Conservation (phyloP, 2,797 vertebrate species). For the Sebastes ruberrimus region DNA sequence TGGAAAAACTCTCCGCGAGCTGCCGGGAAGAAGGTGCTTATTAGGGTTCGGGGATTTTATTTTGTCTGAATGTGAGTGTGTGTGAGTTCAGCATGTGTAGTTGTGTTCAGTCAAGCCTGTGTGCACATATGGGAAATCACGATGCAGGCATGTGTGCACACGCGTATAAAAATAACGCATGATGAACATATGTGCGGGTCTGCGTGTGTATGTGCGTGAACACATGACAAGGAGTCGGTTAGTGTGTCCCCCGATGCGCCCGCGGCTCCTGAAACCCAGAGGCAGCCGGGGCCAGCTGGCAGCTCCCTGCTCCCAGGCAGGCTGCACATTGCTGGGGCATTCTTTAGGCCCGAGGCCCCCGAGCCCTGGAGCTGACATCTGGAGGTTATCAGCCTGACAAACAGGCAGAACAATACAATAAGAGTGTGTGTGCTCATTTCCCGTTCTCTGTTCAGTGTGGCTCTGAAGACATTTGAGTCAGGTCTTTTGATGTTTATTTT, state of each 20-base stretch:
- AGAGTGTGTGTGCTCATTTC: slow-evolving; percentile 54
- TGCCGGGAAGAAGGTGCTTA: slow-evolving; percentile 33
- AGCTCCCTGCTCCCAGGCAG: slow-evolving; percentile 70
- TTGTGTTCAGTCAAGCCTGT: slow-evolving; percentile 17
- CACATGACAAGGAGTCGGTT: slow-evolving; percentile 68
- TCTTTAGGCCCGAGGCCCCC: slow-evolving; percentile 64
- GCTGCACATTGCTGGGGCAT: slow-evolving; percentile 69
- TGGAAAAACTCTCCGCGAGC: slow-evolving; percentile 50
- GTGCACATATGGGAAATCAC: slow-evolving; percentile 33
- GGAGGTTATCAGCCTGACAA: slow-evolving; percentile 83
- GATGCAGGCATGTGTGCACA: slow-evolving; percentile 17
- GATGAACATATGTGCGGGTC: slow-evolving; percentile 42
- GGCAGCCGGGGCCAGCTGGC: slow-evolving; percentile 80
- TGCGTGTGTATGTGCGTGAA: neutral
- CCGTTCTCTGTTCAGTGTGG: slow-evolving; percentile 36
- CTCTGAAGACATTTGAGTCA: slow-evolving; percentile 39
- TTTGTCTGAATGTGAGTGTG: neutral
- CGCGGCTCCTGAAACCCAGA: slow-evolving; percentile 73
- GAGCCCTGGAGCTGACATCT: slow-evolving; percentile 82
- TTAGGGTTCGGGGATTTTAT: slow-evolving; percentile 18
- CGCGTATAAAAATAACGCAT: slow-evolving; percentile 36
- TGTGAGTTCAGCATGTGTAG: neutral
- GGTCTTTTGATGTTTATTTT: slow-evolving; percentile 24
- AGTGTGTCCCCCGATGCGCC: slow-evolving; percentile 73
- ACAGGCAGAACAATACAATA: slow-evolving; percentile 73